A percentile compares a stretch with the other conserved stretches of the same genome.
Evolutionary conservation across 2,797 vertebrate genomes (phyloP).

Genomic region (Galagoides demidoff): DNA sequence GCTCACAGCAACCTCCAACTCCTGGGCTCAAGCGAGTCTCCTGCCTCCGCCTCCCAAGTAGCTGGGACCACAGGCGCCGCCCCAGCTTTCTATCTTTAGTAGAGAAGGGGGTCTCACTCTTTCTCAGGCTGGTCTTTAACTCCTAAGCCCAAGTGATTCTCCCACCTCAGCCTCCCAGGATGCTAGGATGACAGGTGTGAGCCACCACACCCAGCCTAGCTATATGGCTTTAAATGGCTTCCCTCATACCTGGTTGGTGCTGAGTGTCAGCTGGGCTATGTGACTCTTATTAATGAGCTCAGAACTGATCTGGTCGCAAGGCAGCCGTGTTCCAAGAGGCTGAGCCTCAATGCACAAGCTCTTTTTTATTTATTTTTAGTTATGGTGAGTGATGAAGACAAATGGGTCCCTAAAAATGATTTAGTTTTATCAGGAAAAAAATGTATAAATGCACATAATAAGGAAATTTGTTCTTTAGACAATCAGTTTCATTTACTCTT

Average conservation of each 20-base stretch:
- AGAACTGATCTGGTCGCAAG: not conserved
- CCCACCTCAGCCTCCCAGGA: too few species aligned
- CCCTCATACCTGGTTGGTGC: not conserved
- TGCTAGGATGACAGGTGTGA: too few species aligned
- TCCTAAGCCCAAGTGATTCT: too few species aligned
- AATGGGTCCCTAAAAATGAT: not conserved
- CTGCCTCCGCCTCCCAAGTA: too few species aligned
- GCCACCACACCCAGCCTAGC: too few species aligned
- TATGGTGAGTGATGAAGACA: not conserved
- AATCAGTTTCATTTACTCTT: not conserved
- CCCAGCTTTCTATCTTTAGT: too few species aligned
- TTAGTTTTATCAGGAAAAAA: not conserved
- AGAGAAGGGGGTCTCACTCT: too few species aligned
- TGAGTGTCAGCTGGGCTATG: fast-evolving
- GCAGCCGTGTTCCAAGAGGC: fast-evolving
- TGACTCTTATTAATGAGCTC: not conserved
- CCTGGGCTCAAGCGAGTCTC: too few species aligned
- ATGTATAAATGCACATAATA: not conserved
- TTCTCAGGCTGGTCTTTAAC: too few species aligned
- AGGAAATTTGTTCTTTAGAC: not conserved
- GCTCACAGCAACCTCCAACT: too few species aligned
- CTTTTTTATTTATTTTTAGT: not conserved
- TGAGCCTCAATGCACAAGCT: not conserved
- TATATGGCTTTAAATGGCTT: too few species aligned
- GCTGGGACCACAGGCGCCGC: too few species aligned